These are phyloP conservation scores for Megalops atlanticus DNA, from an alignment of 2,113 vertebrate genomes.

Conservation along the genomic window DNA sequence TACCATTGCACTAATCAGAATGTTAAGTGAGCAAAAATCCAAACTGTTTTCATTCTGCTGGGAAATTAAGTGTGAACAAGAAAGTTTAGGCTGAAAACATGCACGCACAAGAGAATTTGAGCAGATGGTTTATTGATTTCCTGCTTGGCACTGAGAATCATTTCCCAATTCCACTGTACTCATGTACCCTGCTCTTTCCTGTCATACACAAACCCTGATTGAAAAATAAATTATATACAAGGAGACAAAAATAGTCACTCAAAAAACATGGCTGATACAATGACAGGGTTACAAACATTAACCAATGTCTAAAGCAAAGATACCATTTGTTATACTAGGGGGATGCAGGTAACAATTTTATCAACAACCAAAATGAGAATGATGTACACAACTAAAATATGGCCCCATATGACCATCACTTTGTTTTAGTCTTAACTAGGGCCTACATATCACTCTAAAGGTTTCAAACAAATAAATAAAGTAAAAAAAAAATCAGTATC, in stretches of 20 bases:
- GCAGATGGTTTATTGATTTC: conserved; percentile 52
- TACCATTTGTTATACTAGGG: neutral
- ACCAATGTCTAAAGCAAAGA: neutral
- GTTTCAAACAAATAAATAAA: conserved; percentile 6
- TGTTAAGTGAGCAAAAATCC: neutral
- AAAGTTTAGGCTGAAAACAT: neutral
- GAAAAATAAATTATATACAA: conserved; percentile 53
- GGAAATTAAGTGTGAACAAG: neutral
- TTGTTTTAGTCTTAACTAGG: neutral
- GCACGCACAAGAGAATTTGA: conserved; percentile 20
- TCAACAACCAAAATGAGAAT: neutral
- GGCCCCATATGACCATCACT: neutral
- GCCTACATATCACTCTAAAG: neutral
- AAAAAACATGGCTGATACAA: neutral
- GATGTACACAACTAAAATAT: neutral
- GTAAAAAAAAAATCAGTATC: neutral
- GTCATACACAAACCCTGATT: conserved; percentile 15
- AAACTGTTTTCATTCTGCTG: neutral
- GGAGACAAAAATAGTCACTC: conserved; percentile 16
- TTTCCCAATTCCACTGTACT: conserved; percentile 9
- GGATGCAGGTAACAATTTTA: neutral
- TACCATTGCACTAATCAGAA: neutral
- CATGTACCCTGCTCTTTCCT: neutral
- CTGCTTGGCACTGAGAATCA: conserved; percentile 27
- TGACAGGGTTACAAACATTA: conserved; percentile 22